Conservation (phyloP, 2,888 invertebrate species). For the Elaeidobius kamerunicus region DNA sequence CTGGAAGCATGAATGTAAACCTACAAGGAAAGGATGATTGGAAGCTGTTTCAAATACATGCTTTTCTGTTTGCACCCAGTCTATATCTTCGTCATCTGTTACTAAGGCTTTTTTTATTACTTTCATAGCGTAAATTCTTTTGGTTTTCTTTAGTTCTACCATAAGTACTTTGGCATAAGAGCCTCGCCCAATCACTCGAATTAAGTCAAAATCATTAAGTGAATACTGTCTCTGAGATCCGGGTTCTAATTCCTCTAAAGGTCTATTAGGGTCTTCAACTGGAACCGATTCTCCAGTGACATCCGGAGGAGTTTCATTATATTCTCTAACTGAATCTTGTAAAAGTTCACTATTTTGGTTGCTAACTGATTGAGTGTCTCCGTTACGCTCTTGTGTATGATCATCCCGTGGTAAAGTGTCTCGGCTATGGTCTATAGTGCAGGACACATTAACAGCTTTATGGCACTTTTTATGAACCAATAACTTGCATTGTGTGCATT, state of each 20-base stretch:
- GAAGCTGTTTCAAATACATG: conserved; percentile 99
- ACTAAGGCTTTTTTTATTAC: conserved; percentile 96
- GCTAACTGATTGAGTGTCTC: conserved; percentile 49
- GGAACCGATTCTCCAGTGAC: conserved; percentile 58
- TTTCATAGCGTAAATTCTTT: conserved; percentile 99
- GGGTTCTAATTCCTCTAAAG: conserved; percentile 67
- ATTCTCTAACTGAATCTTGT: conserved; percentile 52
- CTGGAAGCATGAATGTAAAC: conserved; percentile 99
- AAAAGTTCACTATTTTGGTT: conserved; percentile 47
- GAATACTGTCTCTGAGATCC: conserved; percentile 89
- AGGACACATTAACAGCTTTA: conserved; percentile 91
- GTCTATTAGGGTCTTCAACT: conserved; percentile 58
- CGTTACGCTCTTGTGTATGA: conserved; percentile 60
- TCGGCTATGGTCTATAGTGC: conserved; percentile 78
- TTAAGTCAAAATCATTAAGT: conserved; percentile 93
- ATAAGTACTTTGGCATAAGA: conserved; percentile 99
- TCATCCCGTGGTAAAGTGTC: conserved; percentile 57
- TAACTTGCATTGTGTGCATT: conserved; percentile 97
- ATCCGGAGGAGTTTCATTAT: conserved; percentile 47
- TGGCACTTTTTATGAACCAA: conserved; percentile 99
- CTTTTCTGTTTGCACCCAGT: conserved; percentile 99
- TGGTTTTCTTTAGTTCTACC: conserved; percentile 94
- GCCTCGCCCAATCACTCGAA: conserved; percentile 97
- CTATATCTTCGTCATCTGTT: conserved; percentile 96
- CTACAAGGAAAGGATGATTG: conserved; percentile 99